Evolutionary conservation across 1,140 invertebrate species (phyloP), one percentile per base, ranked within the genome.

Genomic region (Triops longicaudatus): DNA sequence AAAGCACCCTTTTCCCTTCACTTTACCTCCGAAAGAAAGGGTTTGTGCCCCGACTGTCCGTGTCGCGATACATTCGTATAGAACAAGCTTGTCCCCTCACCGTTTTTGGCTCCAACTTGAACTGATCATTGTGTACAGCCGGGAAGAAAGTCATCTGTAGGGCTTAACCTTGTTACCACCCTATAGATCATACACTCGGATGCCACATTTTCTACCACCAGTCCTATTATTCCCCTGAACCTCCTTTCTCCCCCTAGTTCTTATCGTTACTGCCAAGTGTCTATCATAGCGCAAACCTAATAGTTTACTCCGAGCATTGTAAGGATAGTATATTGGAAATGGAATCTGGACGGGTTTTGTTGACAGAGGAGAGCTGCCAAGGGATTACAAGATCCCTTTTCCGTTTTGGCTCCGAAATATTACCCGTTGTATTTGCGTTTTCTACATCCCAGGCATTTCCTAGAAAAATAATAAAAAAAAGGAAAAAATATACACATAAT

Each of bases 221-320:
- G 14, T 63, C 22, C 50, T 63, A n/a, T 63, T 63, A 22, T 63
- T 63, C 50, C 6, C 50, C 50, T 63, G 14, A 0, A n/a, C 50
- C n/a, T 22, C 50, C 11, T n/a, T 5, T 9, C 14, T 6, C 50
- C 50, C 50, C 22, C 14, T 63, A 22, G n/a, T n/a, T 63, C 50
- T 22, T 22, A 63, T 63, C n/a, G 10, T 17, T 14, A 22, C 22
- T 22, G 14, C 50, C 22, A 63, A n/a, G 22, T 63, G 17, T 63
- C n/a, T 63, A 63, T 63, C 50, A 63, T 63, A 63, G 50, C 50
- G 14, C 50, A 63, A 63, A 63, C 50, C 50, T n/a, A 63, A 63
- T 63, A 63, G 22, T 22, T 22, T 17, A 6, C 0, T 22, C 50
- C 6, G 14, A 5, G 17, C 50, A 9, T 63, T 22, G 14, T 63